Evolutionary conservation across 1,140 invertebrate genomes (phyloP), one percentile per base, ranked within the genome.

Genomic region (Drosophila pandora): DNA sequence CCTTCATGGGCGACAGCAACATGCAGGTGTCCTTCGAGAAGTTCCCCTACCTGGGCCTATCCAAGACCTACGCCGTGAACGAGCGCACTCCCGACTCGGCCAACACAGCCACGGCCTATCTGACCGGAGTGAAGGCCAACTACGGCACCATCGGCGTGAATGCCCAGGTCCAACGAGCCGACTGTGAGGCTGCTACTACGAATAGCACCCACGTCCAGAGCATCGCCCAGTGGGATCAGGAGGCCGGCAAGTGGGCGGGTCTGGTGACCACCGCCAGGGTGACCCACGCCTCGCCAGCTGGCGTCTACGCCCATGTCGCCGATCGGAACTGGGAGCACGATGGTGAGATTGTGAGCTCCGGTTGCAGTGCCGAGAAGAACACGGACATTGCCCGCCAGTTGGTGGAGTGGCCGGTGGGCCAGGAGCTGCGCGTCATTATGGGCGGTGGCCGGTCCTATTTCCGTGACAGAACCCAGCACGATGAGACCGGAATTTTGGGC

Each of bases 61-160:
- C 94, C 1, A 96, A 97, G 94, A 97, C 96, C 0, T 97, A 97
- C 90, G 96, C 95, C 65, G 93, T 95, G 5, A 93, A 97, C 88
- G 93, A 93, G 32, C 95, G 96, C 92, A 93, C 95, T 0, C 93
- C 96, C 0, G 96, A 97, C 90, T 96, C 96, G 0, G 96, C 96
- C 0, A 95, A 94, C 47, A 95, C 96, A 0, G 91, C 93, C 3
- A 98, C 97, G 0, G 96, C 97, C 0, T 96, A 96, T 74, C 91
- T 98, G n/a, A 93, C 93, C 30, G 97, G 97, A 1, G 95, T 97
- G 0, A 98, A 98, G 91, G 94, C 93, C 1, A 97, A 97, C 85
- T 93, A 93, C 30, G 95, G 94, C 43, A 96, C 95, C 0, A 88
- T 97, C 9, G 97, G 97, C 0, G 93, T 98, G 3, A 94, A 94